Base-by-base conservation (phyloP, 2,797 vertebrate genomes). In the Danio kyathit region DNA sequence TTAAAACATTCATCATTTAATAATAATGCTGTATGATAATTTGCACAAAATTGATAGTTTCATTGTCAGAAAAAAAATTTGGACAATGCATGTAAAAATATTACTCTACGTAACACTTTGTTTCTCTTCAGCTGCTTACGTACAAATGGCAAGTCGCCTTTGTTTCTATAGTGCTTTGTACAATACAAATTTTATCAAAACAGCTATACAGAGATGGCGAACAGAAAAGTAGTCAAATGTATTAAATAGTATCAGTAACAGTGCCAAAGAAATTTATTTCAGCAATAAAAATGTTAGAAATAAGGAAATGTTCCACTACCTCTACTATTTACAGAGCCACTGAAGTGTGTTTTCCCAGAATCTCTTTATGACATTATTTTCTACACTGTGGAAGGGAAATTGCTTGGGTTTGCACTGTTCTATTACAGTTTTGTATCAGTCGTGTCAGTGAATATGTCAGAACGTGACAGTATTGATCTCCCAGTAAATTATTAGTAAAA, bases 271-370 rank as follows among this genome's bases (percentile, higher is more conserved):
- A 29, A 29, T 29, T 29, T 29, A 29, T 29, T 3, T 29, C 29
- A 29, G 29, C 29, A 29, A 29, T 29, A 29, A 29, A 29, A 29
- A 72, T 64, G 57, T 48, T 74, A 57, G 63, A 72, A 82, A 82
- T 85, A 87, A 80, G 75, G 83, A 87, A 82, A 57, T 76, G 51
- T 71, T 56, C 16, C 57, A 63, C 49, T 17, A 17, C 57, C 65
- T 46, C 52, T 56, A 67, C 69, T 78, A 74, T 87, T 85, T 82
- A 84, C 65, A 67, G 67, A 70, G 7, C 52, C 43, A 21, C 7
- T 75, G 48, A 69, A 52, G 38, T 75, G 82, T 83, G 79, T 51
- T 83, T 86, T 79, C 75, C 75, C 82, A 86, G 71, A 75, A 83
- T 79, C 52, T 59, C 21, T 81, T 75, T 44, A 63, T 43, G 14